phyloP scores from a whole-genome alignment of 2,888 invertebrate genomes.

The Cancer borealis region DNA sequence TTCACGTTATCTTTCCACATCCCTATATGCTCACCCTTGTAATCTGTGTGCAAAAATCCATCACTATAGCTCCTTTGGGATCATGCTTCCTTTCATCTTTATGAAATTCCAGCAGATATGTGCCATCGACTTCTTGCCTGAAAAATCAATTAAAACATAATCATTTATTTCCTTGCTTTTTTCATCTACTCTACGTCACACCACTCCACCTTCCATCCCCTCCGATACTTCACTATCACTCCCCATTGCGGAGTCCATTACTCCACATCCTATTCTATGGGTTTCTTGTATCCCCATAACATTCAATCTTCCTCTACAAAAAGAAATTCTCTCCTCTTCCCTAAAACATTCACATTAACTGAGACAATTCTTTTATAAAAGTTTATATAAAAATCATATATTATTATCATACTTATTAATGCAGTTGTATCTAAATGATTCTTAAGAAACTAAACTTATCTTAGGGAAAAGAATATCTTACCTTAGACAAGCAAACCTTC shows the following conservation, averaged over 20 bases:
- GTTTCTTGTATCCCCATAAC: too few relatives aligned
- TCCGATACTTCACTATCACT: too few relatives aligned
- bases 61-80: constrained; percentile 93
- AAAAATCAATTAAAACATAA: neutral
- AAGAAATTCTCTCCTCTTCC: too few relatives aligned
- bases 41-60: constrained; percentile 96
- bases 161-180: neutral
- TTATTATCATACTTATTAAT: neutral
- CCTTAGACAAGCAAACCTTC: constrained; percentile 91
- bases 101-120: constrained; percentile 93
- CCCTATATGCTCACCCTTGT: constrained; percentile 84
- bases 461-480: constrained; percentile 64
- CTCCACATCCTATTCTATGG: too few relatives aligned
- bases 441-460: neutral
- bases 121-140: constrained; percentile 92
- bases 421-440: neutral
- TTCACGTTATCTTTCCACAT: neutral
- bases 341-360: too few relatives aligned
- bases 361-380: neutral
- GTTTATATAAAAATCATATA: too few relatives aligned
- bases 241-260: too few relatives aligned
- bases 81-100: constrained; percentile 96
- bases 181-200: too few relatives aligned
- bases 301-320: too few relatives aligned
- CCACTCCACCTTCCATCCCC: too few relatives aligned